Conservation (phyloP, 92 coral and sea anemone genomes). For the Actinostola sp. region DNA sequence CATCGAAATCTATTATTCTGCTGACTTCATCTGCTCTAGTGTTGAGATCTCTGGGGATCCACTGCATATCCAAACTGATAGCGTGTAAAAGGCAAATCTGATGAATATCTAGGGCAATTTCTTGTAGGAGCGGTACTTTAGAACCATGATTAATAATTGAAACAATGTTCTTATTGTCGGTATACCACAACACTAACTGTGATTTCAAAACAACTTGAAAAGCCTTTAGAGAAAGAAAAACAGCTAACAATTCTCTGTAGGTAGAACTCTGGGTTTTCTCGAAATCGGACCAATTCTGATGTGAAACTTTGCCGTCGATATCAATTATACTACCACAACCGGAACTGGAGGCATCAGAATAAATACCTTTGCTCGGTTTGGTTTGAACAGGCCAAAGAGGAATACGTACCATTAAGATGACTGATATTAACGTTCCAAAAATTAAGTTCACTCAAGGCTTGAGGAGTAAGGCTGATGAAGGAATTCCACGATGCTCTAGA, state of each 20-base stretch:
- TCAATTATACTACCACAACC: slow-evolving; percentile 55
- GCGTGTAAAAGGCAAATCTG: background rate
- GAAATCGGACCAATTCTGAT: slow-evolving; percentile 50
- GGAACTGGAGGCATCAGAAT: slow-evolving; percentile 54
- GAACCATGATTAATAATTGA: slow-evolving; percentile 34
- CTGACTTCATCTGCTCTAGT: no score
- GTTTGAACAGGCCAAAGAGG: slow-evolving; percentile 18
- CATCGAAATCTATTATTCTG: no score
- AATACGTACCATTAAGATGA: slow-evolving; percentile 25
- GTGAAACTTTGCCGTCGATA: slow-evolving; percentile 33
- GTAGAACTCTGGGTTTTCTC: slow-evolving; percentile 49
- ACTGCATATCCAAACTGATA: slow-evolving; percentile 9
- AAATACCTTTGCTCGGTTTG: slow-evolving; percentile 36
- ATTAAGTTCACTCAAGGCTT: slow-evolving; percentile 16
- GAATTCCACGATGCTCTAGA: slow-evolving; percentile 47
- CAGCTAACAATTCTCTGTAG: slow-evolving; percentile 48
- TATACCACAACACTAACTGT: slow-evolving; percentile 34
- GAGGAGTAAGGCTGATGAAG: slow-evolving; percentile 9
- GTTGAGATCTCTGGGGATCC: no score
- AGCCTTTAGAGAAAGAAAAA: slow-evolving; percentile 23
- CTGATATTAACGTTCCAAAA: slow-evolving; percentile 39
- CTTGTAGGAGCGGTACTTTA: background rate
- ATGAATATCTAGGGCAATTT: background rate
- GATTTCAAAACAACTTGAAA: slow-evolving; percentile 19
- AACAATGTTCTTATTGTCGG: slow-evolving; percentile 45